Evolutionary conservation across 2,888 invertebrate genomes (phyloP).

Genomic region (Prionchulus punctatus): DNA sequence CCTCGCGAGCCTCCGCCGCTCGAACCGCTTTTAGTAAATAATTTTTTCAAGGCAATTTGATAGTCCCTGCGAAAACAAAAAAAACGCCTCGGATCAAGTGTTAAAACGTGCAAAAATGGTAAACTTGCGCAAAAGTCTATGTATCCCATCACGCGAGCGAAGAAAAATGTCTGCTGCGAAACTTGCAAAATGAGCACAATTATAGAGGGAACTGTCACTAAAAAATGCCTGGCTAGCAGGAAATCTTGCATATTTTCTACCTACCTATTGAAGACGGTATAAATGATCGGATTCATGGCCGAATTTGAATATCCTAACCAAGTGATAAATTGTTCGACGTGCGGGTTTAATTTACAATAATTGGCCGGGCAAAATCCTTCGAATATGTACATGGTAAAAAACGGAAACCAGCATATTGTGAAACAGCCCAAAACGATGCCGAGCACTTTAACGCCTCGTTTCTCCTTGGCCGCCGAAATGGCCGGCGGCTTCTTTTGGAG

Average conservation of each 20-base stretch:
- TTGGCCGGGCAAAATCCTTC: slow-evolving; percentile 26
- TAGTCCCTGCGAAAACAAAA: background rate
- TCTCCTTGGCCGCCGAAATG: slow-evolving; percentile 30
- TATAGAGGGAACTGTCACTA: no score
- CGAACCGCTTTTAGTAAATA: no score
- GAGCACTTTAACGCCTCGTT: slow-evolving; percentile 24
- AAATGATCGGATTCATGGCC: slow-evolving; percentile 32
- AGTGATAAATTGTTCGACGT: slow-evolving; percentile 32
- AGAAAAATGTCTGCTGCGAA: no score
- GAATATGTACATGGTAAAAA: slow-evolving; percentile 31
- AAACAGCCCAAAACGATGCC: slow-evolving; percentile 32
- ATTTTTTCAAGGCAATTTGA: background rate
- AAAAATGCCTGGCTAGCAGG: no score
- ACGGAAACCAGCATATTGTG: slow-evolving; percentile 31
- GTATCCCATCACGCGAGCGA: background rate
- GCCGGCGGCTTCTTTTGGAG: slow-evolving; percentile 28
- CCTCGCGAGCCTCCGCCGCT: no score
- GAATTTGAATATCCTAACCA: slow-evolving; percentile 30
- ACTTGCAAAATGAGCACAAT: no score
- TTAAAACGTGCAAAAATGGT: background rate
- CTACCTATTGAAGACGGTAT: slow-evolving; percentile 31
- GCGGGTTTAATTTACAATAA: slow-evolving; percentile 22
- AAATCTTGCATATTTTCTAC: slow-evolving; percentile 33
- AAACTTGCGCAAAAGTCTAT: background rate
- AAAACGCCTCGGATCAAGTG: background rate